A percentile compares a stretch with the other conserved stretches of the same genome.
Conservation (phyloP, 2,113 vertebrate species). For the Campylorhamphus procurvoides region DNA sequence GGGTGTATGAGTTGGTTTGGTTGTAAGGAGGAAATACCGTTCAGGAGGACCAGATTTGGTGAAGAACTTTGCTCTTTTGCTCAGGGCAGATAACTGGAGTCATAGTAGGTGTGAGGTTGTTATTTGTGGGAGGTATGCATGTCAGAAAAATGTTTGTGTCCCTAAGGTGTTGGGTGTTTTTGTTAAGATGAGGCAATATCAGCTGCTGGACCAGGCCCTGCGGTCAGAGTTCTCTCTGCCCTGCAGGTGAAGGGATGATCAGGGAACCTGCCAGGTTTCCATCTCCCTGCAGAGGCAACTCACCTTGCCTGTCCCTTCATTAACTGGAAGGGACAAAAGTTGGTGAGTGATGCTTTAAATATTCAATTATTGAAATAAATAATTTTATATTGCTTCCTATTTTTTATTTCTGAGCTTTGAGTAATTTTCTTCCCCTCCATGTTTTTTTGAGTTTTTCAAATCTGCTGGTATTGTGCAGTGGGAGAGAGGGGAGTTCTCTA, state of each 20-base stretch:
- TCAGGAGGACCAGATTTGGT: not conserved
- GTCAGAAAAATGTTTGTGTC: not conserved
- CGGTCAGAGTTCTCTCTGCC: not conserved
- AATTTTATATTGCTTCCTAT: not conserved
- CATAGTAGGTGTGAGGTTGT: rapidly evolving
- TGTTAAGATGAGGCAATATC: not conserved
- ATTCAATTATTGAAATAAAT: not conserved
- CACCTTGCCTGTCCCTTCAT: not conserved
- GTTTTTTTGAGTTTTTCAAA: not conserved
- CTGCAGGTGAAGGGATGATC: not conserved
- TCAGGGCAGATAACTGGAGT: not conserved
- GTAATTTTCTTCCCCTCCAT: not conserved
- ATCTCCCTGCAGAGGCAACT: not conserved
- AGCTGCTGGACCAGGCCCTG: not conserved
- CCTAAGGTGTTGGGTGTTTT: not conserved
- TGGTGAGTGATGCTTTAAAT: not conserved
- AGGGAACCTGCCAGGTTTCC: not conserved
- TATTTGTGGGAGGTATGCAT: not conserved
- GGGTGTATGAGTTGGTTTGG: not conserved
- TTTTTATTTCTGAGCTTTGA: not conserved
- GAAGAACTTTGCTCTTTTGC: not conserved
- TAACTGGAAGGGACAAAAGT: not conserved
- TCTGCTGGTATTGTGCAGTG: rapidly evolving
- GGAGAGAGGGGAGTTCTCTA: not conserved
- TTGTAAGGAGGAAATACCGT: not conserved